phyloP scores from a whole-genome alignment of 2,888 invertebrate genomes.

The Flexamia atlantica region DNA sequence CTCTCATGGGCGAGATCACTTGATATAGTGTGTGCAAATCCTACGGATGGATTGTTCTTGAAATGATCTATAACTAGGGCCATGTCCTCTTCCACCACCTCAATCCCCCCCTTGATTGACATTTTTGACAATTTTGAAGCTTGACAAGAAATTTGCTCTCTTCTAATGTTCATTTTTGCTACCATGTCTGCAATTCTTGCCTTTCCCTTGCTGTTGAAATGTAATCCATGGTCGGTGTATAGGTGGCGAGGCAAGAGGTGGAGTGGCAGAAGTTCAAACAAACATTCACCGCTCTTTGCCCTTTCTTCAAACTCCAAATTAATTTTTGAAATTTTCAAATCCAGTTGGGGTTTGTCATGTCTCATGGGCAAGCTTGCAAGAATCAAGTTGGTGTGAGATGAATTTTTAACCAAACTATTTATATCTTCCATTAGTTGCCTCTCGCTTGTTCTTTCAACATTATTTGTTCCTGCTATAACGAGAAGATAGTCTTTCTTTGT shows the following conservation, averaged over 20 bases:
- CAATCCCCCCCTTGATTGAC: no score
- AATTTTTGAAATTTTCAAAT: conserved; percentile 9
- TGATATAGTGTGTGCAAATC: conserved; percentile 16
- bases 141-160: neutral
- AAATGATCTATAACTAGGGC: neutral
- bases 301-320: neutral
- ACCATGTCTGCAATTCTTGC: neutral
- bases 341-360: conserved; percentile 15
- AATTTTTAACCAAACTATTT: neutral
- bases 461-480: conserved; percentile 24
- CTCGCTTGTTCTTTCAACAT: neutral
- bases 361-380: neutral
- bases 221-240: neutral
- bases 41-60: neutral
- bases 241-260: neutral
- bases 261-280: neutral
- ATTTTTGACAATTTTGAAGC: no score
- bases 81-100: neutral
- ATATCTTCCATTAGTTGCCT: neutral
- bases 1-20: neutral
- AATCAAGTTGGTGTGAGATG: neutral
- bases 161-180: neutral
- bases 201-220: neutral
- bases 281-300: neutral
- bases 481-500: conserved; percentile 6